Evolutionary conservation across 2,888 invertebrate genomes (phyloP).

Genomic region (Sisyra nigra): DNA sequence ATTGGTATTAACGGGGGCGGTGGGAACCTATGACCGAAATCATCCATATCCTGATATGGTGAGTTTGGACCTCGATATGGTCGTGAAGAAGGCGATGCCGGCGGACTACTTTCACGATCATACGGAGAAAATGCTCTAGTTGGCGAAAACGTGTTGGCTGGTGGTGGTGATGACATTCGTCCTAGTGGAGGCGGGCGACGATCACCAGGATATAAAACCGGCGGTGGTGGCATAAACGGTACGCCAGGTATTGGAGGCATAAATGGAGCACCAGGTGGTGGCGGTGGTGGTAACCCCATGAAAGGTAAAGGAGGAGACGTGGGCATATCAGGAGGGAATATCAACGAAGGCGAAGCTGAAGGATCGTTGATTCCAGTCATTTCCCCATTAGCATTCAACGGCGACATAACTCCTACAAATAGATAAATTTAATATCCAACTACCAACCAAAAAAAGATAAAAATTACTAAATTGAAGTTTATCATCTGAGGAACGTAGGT

Average conservation of each 20-base stretch:
- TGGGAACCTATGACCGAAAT: neutral
- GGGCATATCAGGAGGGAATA: constrained; percentile 23
- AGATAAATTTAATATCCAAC: constrained; percentile 8
- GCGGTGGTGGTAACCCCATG: constrained; percentile 34
- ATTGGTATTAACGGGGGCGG: neutral
- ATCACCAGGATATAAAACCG: constrained; percentile 28
- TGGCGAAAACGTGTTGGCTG: constrained; percentile 26
- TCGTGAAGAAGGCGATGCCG: neutral
- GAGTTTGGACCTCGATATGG: neutral
- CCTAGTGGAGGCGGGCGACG: constrained; percentile 36
- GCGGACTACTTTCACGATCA: constrained; percentile 28
- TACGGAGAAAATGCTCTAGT: constrained; percentile 22
- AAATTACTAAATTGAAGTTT: constrained; percentile 33
- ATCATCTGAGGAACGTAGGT: constrained; percentile 27
- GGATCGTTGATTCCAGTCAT: constrained; percentile 27
- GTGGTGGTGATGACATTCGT: constrained; percentile 34
- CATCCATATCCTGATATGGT: neutral
- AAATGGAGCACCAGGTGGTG: constrained; percentile 30
- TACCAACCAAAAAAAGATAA: constrained; percentile 6
- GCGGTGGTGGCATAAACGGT: constrained; percentile 34
- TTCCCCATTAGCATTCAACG: constrained; percentile 33
- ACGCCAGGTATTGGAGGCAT: constrained; percentile 48
- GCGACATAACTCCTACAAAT: constrained; percentile 35
- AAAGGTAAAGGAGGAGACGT: constrained; percentile 29
- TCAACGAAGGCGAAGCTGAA: constrained; percentile 28